Percentiles rank a stretch among this genome's conserved stretches.
phyloP scores from a whole-genome alignment of 2,797 vertebrate genomes.

The Diceros bicornis region DNA sequence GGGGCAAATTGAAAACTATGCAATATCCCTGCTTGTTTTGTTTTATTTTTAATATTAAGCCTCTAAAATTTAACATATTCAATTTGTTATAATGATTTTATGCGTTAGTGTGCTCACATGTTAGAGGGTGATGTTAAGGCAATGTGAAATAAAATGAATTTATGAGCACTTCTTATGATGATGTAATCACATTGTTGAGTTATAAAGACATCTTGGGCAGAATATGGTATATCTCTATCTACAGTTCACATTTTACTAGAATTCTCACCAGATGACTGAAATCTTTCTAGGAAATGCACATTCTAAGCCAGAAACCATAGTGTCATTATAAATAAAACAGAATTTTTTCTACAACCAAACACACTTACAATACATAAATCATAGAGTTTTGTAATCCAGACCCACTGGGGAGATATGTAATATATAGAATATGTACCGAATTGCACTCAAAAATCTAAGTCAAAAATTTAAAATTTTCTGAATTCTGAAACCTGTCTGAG shows the following conservation, averaged over 20 bases:
- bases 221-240: neutral
- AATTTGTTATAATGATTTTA: neutral
- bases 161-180: neutral
- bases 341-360: neutral
- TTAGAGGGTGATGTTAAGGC: neutral
- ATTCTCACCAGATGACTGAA: slow-evolving; percentile 1
- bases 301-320: neutral
- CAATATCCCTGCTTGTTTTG: neutral
- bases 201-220: neutral
- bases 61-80: neutral
- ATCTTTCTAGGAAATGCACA: neutral
- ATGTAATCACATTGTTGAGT: neutral
- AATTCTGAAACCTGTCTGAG: neutral
- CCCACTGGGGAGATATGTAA: neutral
- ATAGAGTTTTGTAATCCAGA: neutral
- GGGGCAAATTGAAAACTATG: neutral
- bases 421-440: neutral
- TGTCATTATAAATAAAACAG: neutral
- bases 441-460: neutral
- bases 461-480: neutral
- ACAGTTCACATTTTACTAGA: neutral
- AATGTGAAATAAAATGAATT: slow-evolving; percentile 40
- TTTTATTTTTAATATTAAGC: slow-evolving; percentile 24
- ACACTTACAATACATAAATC: neutral
- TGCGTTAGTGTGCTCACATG: neutral